Conservation (phyloP, 2,888 invertebrate genomes). For the Sphaerolaimus hirsutus region DNA sequence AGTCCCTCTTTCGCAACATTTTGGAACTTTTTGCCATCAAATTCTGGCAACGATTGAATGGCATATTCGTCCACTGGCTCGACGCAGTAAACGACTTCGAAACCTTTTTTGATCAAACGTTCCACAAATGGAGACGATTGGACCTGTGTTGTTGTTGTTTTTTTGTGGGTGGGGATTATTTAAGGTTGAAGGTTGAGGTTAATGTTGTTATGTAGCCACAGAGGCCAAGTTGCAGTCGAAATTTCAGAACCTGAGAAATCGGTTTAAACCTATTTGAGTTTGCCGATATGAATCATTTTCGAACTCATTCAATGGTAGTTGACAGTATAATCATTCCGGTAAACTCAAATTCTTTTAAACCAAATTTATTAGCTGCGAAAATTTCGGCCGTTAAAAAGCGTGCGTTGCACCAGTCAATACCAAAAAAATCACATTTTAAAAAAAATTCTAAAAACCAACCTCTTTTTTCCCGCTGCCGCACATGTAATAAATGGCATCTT, state of each 20-base stretch:
- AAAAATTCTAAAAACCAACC: constrained; percentile 24
- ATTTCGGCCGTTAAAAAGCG: too few species aligned
- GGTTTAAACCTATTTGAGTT: too few species aligned
- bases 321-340: too few species aligned
- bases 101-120: constrained; percentile 65
- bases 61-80: constrained; percentile 97
- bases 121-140: constrained; percentile 75
- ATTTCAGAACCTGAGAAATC: neutral
- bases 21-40: constrained; percentile 94
- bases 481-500: constrained; percentile 82
- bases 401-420: too few species aligned
- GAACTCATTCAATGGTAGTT: too few species aligned
- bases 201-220: neutral
- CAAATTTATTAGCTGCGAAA: too few species aligned
- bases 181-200: neutral
- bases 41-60: constrained; percentile 81
- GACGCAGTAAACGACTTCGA: constrained; percentile 69
- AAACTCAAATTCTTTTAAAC: too few species aligned
- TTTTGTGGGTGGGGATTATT: too few species aligned
- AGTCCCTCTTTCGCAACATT: constrained; percentile 85
- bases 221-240: neutral
- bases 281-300: too few species aligned
- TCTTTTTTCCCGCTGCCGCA: constrained; percentile 65
- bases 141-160: too few species aligned
- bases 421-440: too few species aligned